phyloP scores from a whole-genome alignment of 2,888 invertebrate species.

The Tribolium freemani region DNA sequence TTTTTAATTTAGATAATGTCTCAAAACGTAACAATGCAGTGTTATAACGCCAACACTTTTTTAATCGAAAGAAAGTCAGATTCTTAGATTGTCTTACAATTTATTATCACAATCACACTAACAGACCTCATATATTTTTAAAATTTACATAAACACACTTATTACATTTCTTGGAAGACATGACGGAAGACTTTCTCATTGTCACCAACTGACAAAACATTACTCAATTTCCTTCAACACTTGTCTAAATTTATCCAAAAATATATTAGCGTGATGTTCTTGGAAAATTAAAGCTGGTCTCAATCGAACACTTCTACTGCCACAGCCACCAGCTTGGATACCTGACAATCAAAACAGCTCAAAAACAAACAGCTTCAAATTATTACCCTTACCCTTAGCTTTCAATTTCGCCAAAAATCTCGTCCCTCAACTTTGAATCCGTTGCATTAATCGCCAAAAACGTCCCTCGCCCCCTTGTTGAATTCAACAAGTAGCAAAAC shows the following conservation, averaged over 20 bases:
- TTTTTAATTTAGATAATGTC: too few species aligned
- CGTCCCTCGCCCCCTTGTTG: slow-evolving; percentile 90
- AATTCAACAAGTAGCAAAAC: slow-evolving; percentile 79
- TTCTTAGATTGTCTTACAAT: too few species aligned
- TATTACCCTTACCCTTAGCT: slow-evolving; percentile 79
- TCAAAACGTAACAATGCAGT: too few species aligned
- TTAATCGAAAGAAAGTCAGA: too few species aligned
- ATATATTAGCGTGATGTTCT: slow-evolving; percentile 88
- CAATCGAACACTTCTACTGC: slow-evolving; percentile 82
- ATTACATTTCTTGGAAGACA: slow-evolving; percentile 16
- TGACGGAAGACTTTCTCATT: slow-evolving; percentile 25
- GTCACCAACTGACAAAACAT: neutral
- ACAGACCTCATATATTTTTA: neutral
- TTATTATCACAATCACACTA: too few species aligned
- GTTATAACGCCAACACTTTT: too few species aligned
- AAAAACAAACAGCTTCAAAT: neutral
- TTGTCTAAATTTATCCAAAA: slow-evolving; percentile 83
- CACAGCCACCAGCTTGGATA: slow-evolving; percentile 89
- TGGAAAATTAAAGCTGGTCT: slow-evolving; percentile 91
- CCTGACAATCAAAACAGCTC: slow-evolving; percentile 69
- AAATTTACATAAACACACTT: slow-evolving; percentile 23
- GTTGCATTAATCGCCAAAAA: slow-evolving; percentile 85
- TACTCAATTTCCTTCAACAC: slow-evolving; percentile 73
- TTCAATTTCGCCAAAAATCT: slow-evolving; percentile 77
- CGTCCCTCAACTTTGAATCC: slow-evolving; percentile 77